A percentile compares a stretch with the other conserved stretches of the same genome.
Evolutionary conservation across 1,140 invertebrate genomes (phyloP).

Genomic region (Ephestia elutella): DNA sequence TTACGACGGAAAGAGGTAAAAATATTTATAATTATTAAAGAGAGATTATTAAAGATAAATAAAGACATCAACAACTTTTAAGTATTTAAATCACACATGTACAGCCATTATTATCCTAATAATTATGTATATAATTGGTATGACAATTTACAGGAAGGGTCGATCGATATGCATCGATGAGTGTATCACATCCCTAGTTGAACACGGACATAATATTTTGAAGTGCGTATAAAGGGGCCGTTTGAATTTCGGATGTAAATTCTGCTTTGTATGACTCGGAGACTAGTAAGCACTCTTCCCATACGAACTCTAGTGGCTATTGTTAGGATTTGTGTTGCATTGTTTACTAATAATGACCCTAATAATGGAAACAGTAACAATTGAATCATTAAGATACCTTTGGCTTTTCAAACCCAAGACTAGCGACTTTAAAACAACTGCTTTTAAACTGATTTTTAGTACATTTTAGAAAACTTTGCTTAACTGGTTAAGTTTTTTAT

Average conservation of each 20-base stretch:
- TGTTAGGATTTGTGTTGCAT: background rate
- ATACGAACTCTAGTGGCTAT: constrained; percentile 1
- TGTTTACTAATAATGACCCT: background rate
- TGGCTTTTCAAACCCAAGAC: background rate
- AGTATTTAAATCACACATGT: too few species aligned
- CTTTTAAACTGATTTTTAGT: background rate
- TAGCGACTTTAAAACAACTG: too few species aligned
- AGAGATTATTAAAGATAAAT: too few species aligned
- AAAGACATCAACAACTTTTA: too few species aligned
- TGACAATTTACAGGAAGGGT: too few species aligned
- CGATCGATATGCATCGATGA: background rate
- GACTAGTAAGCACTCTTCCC: background rate
- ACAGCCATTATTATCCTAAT: too few species aligned
- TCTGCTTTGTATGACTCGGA: background rate
- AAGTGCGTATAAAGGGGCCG: constrained; percentile 13
- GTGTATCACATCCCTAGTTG: constrained; percentile 9
- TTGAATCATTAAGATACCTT: background rate
- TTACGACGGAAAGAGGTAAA: too few species aligned
- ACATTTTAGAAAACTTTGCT: too few species aligned
- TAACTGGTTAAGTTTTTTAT: too few species aligned
- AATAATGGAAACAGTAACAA: background rate
- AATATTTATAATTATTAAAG: too few species aligned
- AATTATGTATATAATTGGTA: too few species aligned
- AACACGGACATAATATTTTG: constrained; percentile 45
- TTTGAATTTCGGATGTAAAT: background rate